phyloP scores from a whole-genome alignment of 2,113 vertebrate species.

The Chionomys nivalis region DNA sequence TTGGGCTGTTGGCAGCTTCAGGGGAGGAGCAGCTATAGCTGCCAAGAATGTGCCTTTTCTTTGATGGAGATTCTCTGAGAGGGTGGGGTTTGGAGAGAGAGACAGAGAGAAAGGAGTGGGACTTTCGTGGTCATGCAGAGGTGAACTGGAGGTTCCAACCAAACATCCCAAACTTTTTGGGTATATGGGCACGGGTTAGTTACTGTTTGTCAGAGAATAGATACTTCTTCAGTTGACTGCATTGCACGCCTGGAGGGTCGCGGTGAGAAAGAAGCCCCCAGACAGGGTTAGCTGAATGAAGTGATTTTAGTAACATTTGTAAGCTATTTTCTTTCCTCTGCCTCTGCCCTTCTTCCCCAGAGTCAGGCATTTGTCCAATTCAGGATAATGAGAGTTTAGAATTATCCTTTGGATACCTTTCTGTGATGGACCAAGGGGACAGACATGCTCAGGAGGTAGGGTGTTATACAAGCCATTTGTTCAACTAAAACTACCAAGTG shows the following conservation, averaged over 20 bases:
- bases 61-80: too few species aligned
- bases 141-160: too few species aligned
- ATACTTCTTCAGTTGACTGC: too few species aligned
- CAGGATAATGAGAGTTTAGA: neutral
- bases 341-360: neutral
- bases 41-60: too few species aligned
- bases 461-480: neutral
- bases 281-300: neutral
- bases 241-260: neutral
- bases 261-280: neutral
- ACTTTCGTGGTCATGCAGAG: too few species aligned
- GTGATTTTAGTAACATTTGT: neutral
- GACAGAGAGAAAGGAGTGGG: too few species aligned
- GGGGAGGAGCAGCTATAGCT: too few species aligned
- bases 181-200: too few species aligned
- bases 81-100: too few species aligned
- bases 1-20: too few species aligned
- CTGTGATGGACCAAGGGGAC: neutral
- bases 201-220: neutral
- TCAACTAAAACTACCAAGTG: neutral
- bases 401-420: neutral
- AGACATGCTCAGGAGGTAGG: too few species aligned
- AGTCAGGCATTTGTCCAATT: constrained; percentile 15
- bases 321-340: neutral
- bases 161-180: too few species aligned